Conservation (phyloP, 2,113 vertebrate species). For the Anguilla japonica region DNA sequence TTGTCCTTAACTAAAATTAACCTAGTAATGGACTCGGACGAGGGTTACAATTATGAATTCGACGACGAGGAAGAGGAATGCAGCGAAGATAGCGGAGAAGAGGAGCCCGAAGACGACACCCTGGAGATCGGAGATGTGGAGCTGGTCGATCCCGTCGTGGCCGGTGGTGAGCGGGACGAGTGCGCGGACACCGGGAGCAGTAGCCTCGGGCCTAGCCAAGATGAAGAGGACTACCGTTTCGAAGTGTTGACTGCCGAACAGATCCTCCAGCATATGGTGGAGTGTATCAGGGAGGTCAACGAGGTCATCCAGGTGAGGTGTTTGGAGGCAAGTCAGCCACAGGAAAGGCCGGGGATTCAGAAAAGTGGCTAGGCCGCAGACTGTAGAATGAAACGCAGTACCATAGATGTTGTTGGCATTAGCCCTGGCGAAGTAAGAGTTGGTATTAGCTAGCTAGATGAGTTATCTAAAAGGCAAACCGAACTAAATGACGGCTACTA, state of each 20-base stretch:
- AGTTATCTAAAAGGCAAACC: background rate
- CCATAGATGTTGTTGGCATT: background rate
- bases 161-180: constrained; percentile 86
- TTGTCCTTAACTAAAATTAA: constrained; percentile 28
- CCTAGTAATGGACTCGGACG: constrained; percentile 93
- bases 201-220: constrained; percentile 84
- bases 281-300: constrained; percentile 98
- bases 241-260: constrained; percentile 97
- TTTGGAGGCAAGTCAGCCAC: constrained; percentile 45
- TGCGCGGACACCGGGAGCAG: constrained; percentile 83
- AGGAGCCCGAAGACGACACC: constrained; percentile 91
- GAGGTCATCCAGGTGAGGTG: constrained; percentile 97
- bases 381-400: background rate
- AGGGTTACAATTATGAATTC: constrained; percentile 98
- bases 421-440: background rate
- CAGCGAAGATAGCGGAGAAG: constrained; percentile 91
- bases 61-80: constrained; percentile 97
- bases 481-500: too few relatives aligned
- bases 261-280: constrained; percentile 99
- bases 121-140: constrained; percentile 95
- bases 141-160: constrained; percentile 90
- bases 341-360: constrained; percentile 61
- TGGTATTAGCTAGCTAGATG: background rate
- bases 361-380: constrained; percentile 54
- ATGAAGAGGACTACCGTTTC: constrained; percentile 96